A percentile compares a stretch with the other conserved stretches of the same genome.
phyloP scores from a whole-genome alignment of 2,113 vertebrate genomes.

The Steatornis caripensis region DNA sequence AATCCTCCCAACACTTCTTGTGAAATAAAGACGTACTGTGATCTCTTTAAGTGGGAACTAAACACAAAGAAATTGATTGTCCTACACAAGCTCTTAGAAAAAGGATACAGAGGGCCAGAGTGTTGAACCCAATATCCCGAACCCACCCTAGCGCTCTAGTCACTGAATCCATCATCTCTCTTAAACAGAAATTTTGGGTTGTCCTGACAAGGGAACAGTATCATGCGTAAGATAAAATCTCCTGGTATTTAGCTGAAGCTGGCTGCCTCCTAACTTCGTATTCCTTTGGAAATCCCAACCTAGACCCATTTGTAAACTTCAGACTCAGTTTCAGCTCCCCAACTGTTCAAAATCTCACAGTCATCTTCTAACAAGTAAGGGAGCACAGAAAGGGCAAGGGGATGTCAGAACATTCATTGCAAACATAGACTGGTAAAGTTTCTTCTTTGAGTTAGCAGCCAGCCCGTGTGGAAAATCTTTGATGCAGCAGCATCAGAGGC shows the following conservation, averaged over 20 bases:
- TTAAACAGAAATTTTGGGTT: not conserved
- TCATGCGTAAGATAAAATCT: not conserved
- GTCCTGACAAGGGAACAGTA: not conserved
- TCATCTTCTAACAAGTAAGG: slow-evolving; percentile 17
- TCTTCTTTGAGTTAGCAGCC: slow-evolving; percentile 54
- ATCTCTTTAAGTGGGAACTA: not conserved
- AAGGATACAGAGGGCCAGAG: not conserved
- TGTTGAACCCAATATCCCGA: not conserved
- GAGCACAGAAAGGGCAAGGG: slow-evolving; percentile 47
- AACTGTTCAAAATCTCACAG: not conserved
- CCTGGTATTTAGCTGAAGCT: not conserved
- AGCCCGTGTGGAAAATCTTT: slow-evolving; percentile 30
- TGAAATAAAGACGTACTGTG: not conserved
- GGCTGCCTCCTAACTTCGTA: not conserved
- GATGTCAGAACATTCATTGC: slow-evolving; percentile 8
- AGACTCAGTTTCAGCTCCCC: slow-evolving; percentile 2
- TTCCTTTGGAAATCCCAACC: not conserved
- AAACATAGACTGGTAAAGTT: slow-evolving; percentile 18
- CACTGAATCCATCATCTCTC: not conserved
- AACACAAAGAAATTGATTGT: not conserved
- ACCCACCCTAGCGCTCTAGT: not conserved
- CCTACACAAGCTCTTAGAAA: not conserved
- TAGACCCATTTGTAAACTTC: not conserved
- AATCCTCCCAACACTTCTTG: not conserved
- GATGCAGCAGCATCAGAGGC: not conserved